These are phyloP conservation scores for Enteromius mattozi DNA, from an alignment of 2,797 vertebrate genomes.

Conservation along the genomic window DNA sequence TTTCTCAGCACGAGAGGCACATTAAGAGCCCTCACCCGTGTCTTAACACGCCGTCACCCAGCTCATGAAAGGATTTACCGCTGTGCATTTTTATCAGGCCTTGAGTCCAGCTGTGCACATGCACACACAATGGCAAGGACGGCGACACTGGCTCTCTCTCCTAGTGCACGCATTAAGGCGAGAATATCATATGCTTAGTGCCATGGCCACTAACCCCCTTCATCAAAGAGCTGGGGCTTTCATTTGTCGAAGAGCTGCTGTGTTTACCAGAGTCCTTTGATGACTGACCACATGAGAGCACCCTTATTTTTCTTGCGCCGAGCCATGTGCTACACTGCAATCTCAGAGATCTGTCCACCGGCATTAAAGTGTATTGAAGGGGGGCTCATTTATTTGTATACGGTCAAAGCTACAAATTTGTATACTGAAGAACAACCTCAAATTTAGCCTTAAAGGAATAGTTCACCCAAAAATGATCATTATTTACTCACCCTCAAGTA, in stretches of 20 bases:
- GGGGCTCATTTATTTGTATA: constrained; percentile 10
- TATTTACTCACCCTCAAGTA: no score
- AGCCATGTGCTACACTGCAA: not conserved
- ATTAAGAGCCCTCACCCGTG: constrained; percentile 45
- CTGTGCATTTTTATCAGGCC: constrained; percentile 65
- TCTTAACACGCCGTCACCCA: constrained; percentile 19
- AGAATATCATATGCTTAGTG: constrained; percentile 44
- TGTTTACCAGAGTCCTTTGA: constrained; percentile 67
- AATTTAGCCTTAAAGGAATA: not conserved
- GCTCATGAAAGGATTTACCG: constrained; percentile 54
- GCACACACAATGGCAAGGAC: constrained; percentile 43
- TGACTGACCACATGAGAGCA: constrained; percentile 63
- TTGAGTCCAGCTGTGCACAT: constrained; percentile 61
- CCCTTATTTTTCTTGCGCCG: constrained; percentile 35
- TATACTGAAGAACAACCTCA: constrained; percentile 26
- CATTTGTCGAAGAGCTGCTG: constrained; percentile 39
- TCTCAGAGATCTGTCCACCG: constrained; percentile 28
- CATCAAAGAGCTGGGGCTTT: constrained; percentile 32
- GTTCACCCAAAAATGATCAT: no score
- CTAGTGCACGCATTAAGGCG: not conserved
- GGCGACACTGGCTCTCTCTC: constrained; percentile 3
- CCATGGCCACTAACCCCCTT: constrained; percentile 25
- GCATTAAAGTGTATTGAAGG: not conserved
- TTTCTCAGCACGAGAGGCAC: constrained; percentile 20
- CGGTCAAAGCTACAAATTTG: constrained; percentile 20